These are phyloP conservation scores for Cryptoblepharus egeriae DNA, from an alignment of 2,797 vertebrate species.

Conservation along the genomic window DNA sequence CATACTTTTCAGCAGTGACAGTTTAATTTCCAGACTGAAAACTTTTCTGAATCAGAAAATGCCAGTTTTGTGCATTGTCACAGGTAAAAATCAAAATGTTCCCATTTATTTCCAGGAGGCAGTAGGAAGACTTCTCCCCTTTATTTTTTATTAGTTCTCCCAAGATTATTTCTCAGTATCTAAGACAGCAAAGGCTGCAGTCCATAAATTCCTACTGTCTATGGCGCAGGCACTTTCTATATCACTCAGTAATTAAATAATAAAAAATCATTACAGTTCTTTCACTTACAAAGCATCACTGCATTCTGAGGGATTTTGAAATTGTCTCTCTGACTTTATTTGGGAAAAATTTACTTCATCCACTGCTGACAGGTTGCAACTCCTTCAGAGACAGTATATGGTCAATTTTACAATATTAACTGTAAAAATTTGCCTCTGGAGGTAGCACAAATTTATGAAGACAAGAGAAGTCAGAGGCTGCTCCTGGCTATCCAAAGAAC, in stretches of 20 bases:
- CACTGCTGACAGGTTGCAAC: not conserved
- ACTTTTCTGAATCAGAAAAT: constrained; percentile 77
- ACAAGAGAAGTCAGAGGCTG: too few species aligned
- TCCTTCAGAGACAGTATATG: constrained; percentile 3
- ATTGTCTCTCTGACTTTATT: constrained; percentile 17
- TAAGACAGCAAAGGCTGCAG: constrained; percentile 35
- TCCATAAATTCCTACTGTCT: constrained; percentile 26
- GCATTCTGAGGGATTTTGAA: constrained; percentile 26
- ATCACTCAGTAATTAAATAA: constrained; percentile 47
- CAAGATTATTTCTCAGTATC: constrained; percentile 65
- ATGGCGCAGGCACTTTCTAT: constrained; percentile 48
- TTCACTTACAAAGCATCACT: not conserved
- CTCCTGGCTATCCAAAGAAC: too few species aligned
- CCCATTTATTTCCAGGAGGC: constrained; percentile 69
- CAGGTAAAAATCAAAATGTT: constrained; percentile 75
- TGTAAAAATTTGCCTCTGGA: too few species aligned
- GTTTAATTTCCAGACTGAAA: constrained; percentile 78
- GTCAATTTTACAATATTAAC: too few species aligned
- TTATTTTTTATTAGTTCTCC: constrained; percentile 50
- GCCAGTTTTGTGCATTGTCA: constrained; percentile 73
- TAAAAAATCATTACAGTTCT: constrained; percentile 21
- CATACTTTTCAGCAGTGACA: constrained; percentile 77
- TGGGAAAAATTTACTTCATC: constrained; percentile 13
- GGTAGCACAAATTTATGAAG: too few species aligned
- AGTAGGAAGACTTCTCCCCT: constrained; percentile 44